Evolutionary conservation across 2,113 vertebrate species (phyloP).

Genomic region (Cercopithecus mona): DNA sequence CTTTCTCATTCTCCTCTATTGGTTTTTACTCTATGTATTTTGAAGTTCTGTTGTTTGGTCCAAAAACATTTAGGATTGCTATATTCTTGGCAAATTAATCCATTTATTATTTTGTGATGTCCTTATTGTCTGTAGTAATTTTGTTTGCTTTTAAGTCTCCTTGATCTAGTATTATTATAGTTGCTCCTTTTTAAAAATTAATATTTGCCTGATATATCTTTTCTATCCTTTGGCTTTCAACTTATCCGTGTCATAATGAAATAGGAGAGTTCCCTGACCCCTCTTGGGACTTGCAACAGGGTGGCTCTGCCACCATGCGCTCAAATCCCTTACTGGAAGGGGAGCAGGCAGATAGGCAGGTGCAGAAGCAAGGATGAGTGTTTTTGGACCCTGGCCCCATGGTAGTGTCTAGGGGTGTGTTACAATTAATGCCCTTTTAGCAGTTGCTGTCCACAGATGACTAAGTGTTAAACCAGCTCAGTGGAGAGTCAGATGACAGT

Average conservation of each 20-base stretch:
- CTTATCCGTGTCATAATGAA: neutral
- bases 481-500: too few relatives aligned
- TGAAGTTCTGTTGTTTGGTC: neutral
- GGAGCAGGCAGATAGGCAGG: too few relatives aligned
- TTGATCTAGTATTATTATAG: neutral
- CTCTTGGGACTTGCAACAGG: too few relatives aligned
- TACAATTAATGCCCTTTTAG: too few relatives aligned
- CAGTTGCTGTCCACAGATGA: too few relatives aligned
- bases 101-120: neutral
- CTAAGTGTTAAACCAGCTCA: too few relatives aligned
- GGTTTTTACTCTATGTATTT: neutral
- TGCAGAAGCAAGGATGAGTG: too few relatives aligned
- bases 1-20: neutral
- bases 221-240: neutral
- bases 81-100: neutral
- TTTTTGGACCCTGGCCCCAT: too few relatives aligned
- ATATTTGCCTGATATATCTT: neutral
- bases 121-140: neutral
- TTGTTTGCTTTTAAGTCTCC: neutral
- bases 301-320: too few relatives aligned
- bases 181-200: neutral
- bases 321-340: too few relatives aligned
- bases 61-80: neutral
- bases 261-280: too few relatives aligned
- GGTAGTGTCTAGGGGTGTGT: too few relatives aligned